Percentiles rank a stretch among this genome's conserved stretches.
Conservation (phyloP, 37 sponge, comb jelly and placozoan genomes). For the Halichondria panicea region DNA sequence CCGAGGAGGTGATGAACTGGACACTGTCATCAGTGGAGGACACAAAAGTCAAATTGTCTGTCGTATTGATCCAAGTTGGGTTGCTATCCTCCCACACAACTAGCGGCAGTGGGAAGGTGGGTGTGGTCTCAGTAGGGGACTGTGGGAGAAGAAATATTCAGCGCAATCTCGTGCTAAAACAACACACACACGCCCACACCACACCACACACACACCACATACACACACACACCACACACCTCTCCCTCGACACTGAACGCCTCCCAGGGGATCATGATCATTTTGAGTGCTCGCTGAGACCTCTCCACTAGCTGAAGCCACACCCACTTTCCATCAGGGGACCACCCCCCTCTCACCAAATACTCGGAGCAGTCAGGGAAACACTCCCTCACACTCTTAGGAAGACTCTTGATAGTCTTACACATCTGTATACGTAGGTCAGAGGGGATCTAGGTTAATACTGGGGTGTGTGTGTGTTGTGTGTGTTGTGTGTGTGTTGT, state of each 20-base stretch:
- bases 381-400: background rate
- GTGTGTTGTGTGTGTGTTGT: no score
- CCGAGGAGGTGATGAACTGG: constrained; percentile 34
- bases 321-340: constrained; percentile 54
- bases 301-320: constrained; percentile 70
- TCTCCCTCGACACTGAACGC: constrained; percentile 32
- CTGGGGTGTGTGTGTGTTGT: no score
- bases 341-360: constrained; percentile 58
- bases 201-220: no score
- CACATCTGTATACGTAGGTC: background rate
- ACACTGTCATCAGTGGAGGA: constrained; percentile 1
- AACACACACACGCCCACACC: no score
- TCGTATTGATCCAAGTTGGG: constrained; percentile 59
- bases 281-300: constrained; percentile 34
- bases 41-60: constrained; percentile 34
- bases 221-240: no score
- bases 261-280: constrained; percentile 32
- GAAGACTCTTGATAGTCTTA: background rate
- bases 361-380: constrained; percentile 61
- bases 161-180: no score
- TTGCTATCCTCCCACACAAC: constrained; percentile 52
- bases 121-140: constrained; percentile 3
- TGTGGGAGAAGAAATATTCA: no score
- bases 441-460: no score
- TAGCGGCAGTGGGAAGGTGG: constrained; percentile 10